Conservation (phyloP, 2,113 vertebrate genomes). For the Butastur rufipennis region DNA sequence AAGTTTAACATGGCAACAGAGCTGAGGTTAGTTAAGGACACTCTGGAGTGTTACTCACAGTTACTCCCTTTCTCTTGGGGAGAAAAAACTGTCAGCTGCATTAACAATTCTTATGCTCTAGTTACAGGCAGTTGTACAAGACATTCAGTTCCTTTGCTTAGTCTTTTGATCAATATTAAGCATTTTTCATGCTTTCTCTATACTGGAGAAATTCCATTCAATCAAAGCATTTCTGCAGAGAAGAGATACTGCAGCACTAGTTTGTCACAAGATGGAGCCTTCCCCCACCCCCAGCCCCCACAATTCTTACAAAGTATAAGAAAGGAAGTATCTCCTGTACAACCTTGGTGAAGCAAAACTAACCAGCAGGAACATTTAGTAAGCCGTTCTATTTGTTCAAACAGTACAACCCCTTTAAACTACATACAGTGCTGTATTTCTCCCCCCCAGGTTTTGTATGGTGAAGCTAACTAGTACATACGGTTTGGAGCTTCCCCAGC, state of each 20-base stretch:
- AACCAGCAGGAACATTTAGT: background rate
- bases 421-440: background rate
- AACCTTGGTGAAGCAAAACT: background rate
- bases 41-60: background rate
- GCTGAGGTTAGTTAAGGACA: constrained; percentile 45
- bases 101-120: background rate
- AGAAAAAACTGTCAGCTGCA: background rate
- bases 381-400: background rate
- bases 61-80: background rate
- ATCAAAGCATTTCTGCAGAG: background rate
- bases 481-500: background rate
- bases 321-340: background rate
- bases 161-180: background rate
- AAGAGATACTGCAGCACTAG: background rate
- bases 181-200: background rate
- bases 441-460: background rate
- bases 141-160: background rate
- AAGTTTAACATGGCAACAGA: constrained; percentile 43
- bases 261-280: background rate
- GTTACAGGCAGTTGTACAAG: background rate
- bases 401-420: background rate
- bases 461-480: background rate
- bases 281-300: background rate
- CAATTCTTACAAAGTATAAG: background rate
- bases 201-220: background rate